Evolutionary conservation across 1,140 invertebrate species (phyloP).

Genomic region (Magallana gigas): DNA sequence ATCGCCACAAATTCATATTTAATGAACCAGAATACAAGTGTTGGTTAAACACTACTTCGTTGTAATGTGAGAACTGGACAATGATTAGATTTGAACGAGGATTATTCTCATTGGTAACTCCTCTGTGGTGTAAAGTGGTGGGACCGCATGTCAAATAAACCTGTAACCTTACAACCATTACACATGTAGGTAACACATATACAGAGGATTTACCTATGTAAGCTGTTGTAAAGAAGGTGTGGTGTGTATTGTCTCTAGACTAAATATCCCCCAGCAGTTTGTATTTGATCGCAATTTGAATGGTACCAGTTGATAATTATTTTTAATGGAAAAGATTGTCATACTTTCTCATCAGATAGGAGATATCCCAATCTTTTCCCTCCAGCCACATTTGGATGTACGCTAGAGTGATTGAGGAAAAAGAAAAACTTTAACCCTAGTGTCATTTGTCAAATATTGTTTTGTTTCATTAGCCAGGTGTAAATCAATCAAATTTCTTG

Average conservation of each 20-base stretch:
- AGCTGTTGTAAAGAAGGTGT: neutral
- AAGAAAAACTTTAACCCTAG: neutral
- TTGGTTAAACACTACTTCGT: neutral
- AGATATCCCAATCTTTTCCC: neutral
- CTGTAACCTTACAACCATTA: neutral
- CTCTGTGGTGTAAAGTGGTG: neutral
- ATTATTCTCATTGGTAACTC: neutral
- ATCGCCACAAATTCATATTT: too few relatives aligned
- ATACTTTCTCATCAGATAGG: constrained; percentile 25
- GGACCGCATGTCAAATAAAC: neutral
- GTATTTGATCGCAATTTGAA: neutral
- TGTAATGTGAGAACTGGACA: neutral
- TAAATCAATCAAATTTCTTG: neutral
- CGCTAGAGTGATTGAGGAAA: too few relatives aligned
- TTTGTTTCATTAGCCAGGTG: neutral
- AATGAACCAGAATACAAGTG: too few relatives aligned
- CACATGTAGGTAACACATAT: constrained; percentile 23
- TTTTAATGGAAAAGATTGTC: constrained; percentile 10
- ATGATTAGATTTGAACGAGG: neutral
- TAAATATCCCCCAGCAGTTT: constrained; percentile 29
- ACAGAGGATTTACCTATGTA: neutral
- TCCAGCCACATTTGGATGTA: neutral
- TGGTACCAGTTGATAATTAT: constrained; percentile 8
- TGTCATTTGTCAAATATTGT: constrained; percentile 13
- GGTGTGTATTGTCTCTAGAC: neutral